phyloP scores from a whole-genome alignment of 2,888 invertebrate genomes.

The Diarsia dahlii region DNA sequence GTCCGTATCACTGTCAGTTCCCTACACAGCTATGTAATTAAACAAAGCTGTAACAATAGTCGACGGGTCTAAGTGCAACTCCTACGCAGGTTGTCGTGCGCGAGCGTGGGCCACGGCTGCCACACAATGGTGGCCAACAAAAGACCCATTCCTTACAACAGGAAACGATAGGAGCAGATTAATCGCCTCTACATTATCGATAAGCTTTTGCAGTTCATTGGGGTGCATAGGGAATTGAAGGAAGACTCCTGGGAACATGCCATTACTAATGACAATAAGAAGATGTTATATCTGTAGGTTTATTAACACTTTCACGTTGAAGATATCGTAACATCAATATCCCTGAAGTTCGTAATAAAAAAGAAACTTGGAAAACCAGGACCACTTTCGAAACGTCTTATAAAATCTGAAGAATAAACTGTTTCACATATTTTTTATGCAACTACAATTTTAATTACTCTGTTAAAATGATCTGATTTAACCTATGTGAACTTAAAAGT shows the following conservation, averaged over 20 bases:
- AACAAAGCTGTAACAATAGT: constrained; percentile 61
- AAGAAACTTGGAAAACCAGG: neutral
- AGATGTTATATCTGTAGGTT: neutral
- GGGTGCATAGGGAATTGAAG: neutral
- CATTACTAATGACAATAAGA: neutral
- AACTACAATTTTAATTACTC: neutral
- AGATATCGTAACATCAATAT: neutral
- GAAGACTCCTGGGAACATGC: neutral
- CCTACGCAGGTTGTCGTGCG: constrained; percentile 56
- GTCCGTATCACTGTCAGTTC: constrained; percentile 31
- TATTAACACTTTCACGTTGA: neutral
- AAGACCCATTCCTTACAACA: constrained; percentile 28
- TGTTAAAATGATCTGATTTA: neutral
- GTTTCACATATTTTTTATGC: neutral
- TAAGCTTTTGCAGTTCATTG: neutral
- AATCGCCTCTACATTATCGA: constrained; percentile 10
- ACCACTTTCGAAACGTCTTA: neutral
- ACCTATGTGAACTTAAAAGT: neutral
- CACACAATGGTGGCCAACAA: constrained; percentile 19
- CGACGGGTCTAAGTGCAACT: constrained; percentile 56
- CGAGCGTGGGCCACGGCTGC: constrained; percentile 49
- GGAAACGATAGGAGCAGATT: constrained; percentile 25
- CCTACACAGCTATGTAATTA: constrained; percentile 47
- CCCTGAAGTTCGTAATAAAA: too few relatives aligned
- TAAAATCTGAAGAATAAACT: neutral